Evolutionary conservation across 1,140 invertebrate genomes (phyloP), one percentile per base, ranked within the genome.

Genomic region (Drosophila persimilis): DNA sequence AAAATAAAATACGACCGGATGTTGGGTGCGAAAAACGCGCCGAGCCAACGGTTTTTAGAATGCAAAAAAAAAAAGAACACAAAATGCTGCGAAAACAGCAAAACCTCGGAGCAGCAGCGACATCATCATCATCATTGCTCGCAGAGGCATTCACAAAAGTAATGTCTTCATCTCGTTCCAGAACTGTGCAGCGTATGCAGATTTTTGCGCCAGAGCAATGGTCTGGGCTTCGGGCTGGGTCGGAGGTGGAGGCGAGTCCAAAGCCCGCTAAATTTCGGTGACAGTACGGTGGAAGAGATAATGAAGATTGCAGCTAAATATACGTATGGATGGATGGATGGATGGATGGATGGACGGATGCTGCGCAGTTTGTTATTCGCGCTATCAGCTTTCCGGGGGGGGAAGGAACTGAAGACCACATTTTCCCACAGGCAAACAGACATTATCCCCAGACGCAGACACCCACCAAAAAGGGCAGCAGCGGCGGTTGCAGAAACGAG

Each of bases 1-100:
- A 88, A 86, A 86, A 83, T 79, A 88, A 86, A 88, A 88, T 88
- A 88, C 74, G 83, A 88, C 83, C 83, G 83, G 83, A 86, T 86
- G 83, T 86, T 88, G 80, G 75, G 75, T 83, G 64, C 66, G 52
- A 73, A 63, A 80, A 81, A 72, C 43, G 58, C 56, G 60, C 78
- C 66, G 43, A 78, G 70, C 70, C 74, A 83, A 79, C 72, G 63
- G 53, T 75, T 85, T 65, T 75, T 76, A 79, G 75, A 84, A 75
- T 73, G 72, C 76, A 79, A 83, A 78, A 74, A 77, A 77, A 77
- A 77, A 48, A 51, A 60, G 69, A 26, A 26, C 26, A 20, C 55
- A 26, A 17, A 53, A 54, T 58, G 57, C 47, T 73, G 54, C 70
- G 65, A 74, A 74, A 57, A 72, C 26, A 62, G 59, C 65, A 55